Conservation (phyloP, 2,797 vertebrate genomes). For the Luscinia luscinia region DNA sequence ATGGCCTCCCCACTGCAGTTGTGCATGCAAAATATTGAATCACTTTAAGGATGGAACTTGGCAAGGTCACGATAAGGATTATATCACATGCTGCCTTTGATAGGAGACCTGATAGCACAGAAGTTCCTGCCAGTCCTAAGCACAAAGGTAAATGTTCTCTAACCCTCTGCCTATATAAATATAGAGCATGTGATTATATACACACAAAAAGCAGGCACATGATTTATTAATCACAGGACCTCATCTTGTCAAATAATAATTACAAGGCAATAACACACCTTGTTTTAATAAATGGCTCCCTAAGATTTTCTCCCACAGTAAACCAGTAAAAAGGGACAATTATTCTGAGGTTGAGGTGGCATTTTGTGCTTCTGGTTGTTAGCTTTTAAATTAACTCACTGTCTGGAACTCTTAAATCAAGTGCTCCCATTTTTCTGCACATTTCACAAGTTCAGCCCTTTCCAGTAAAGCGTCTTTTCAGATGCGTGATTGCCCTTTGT, state of each 20-base stretch:
- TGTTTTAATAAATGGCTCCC: conserved; percentile 29
- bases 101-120: neutral
- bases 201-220: conserved; percentile 33
- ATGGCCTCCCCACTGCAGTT: neutral
- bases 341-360: neutral
- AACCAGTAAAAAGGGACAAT: conserved; percentile 7
- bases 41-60: neutral
- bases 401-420: conserved; percentile 26
- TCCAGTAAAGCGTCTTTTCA: conserved; percentile 24
- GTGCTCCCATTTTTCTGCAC: conserved; percentile 16
- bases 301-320: conserved; percentile 31
- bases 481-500: conserved; percentile 18
- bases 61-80: conserved; percentile 19
- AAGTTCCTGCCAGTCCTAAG: conserved; percentile 34
- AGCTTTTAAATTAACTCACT: conserved; percentile 28
- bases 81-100: neutral
- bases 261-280: conserved; percentile 55
- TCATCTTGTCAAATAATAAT: conserved; percentile 53
- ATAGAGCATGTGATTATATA: conserved; percentile 42
- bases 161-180: conserved; percentile 31
- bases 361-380: neutral
- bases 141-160: conserved; percentile 42
- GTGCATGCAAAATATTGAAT: neutral
- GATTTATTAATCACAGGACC: conserved; percentile 52
- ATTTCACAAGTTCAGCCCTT: conserved; percentile 53